Evolutionary conservation across 2,113 vertebrate genomes (phyloP), one percentile per base, ranked within the genome.

Genomic region (Vombatus ursinus): DNA sequence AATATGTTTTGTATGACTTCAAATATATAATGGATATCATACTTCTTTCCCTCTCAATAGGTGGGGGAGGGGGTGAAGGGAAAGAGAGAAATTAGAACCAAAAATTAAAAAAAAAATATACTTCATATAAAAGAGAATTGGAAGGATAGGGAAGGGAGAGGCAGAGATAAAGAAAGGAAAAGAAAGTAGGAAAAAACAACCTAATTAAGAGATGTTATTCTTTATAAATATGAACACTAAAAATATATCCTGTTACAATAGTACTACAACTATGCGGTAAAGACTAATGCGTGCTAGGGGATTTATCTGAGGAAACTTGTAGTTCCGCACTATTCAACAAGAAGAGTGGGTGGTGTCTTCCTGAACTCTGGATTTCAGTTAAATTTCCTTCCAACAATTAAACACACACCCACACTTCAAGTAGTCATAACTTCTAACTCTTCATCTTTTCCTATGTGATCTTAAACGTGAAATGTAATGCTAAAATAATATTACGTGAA

Each of bases 321-420:
- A 91, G 94, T 95, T 98, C 98, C 98, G 98, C 96, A 97, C 92
- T 98, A 97, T 97, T 98, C 98, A 98, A 98, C 98, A 98, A 97
- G 95, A 97, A 96, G 96, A 96, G 96, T 97, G 98, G 98, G 98
- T 91, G 98, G 98, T 96, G 97, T 97, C 89, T 98, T 98, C 98
- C 98, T 98, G 98, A 98, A 97, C 96, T 98, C 98, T 98, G 98
- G 97, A 96, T 98, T 98, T 97, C 97, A 97, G 96, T 98, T 23
- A 98, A 97, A 96, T 98, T 99, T 98, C 98, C 98, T 98, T 98
- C 95, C 94, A 98, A 98, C 98, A 98, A 98, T 96, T 93, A 96
- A 95, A 97, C 49, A 97, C 97, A 98, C 97, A 96, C 44, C 8
- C 96, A 97, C 96, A 91, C 68, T 90, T 98, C 96, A 96, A 97